Conservation (phyloP, 1,140 invertebrate genomes). For the Nephila pilipes region DNA sequence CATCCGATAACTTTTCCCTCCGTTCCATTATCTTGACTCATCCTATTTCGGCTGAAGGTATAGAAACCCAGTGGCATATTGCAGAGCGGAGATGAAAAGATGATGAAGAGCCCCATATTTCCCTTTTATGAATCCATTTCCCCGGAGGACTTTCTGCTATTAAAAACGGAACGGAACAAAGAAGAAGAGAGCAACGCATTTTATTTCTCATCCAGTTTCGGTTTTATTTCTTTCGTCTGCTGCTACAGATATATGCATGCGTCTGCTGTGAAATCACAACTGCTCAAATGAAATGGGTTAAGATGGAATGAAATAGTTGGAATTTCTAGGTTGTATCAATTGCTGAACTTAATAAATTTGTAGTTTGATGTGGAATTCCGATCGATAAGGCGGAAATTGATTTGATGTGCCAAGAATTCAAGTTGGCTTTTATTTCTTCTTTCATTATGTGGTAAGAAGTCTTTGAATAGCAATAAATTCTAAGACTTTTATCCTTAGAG, state of each 20-base stretch:
- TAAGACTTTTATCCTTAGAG: too few species aligned
- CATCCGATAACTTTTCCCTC: constrained; percentile 6
- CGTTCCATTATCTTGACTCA: constrained; percentile 6
- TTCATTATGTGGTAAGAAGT: too few species aligned
- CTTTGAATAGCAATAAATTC: too few species aligned
- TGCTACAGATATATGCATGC: neutral
- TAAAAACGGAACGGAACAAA: constrained; percentile 22
- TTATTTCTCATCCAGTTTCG: constrained; percentile 9
- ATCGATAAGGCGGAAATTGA: neutral
- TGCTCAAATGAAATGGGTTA: neutral
- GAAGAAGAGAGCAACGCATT: constrained; percentile 26
- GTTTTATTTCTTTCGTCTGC: neutral
- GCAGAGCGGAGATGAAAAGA: neutral
- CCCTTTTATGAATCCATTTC: constrained; percentile 33
- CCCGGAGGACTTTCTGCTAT: constrained; percentile 6
- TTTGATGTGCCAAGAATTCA: neutral
- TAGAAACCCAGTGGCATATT: neutral
- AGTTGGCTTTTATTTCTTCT: too few species aligned
- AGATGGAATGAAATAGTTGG: neutral
- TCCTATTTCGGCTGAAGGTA: neutral
- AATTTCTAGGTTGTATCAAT: neutral
- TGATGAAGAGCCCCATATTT: constrained; percentile 23
- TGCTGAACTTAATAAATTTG: neutral
- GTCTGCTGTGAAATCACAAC: neutral
- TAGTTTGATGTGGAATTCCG: neutral